A percentile compares a stretch with the other conserved stretches of the same genome.
Conservation (phyloP, 2,888 invertebrate species). For the Anoplius nigerrimus region DNA sequence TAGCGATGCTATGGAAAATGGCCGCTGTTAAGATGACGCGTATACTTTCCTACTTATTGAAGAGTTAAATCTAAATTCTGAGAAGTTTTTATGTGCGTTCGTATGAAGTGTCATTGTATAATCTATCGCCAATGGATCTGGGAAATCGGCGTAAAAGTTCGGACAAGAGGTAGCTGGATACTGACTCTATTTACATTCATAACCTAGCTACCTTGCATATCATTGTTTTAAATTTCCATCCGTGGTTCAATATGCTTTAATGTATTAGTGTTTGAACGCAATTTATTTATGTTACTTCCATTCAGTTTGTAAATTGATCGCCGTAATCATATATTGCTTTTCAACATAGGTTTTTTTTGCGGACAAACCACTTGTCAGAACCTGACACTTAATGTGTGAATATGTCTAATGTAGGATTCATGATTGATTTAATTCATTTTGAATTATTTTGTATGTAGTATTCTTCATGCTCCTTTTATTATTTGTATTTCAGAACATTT, state of each 20-base stretch:
- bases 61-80: background rate
- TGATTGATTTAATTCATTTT: too few relatives aligned
- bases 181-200: background rate
- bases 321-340: background rate
- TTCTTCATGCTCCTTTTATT: too few relatives aligned
- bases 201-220: background rate
- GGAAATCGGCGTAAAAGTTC: constrained; percentile 49
- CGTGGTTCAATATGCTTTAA: too few relatives aligned
- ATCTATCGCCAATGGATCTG: constrained; percentile 46
- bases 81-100: background rate
- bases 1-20: constrained; percentile 3
- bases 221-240: constrained; percentile 1
- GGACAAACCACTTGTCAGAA: too few relatives aligned
- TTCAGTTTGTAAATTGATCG: background rate
- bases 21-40: background rate
- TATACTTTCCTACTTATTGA: too few relatives aligned
- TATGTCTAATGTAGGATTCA: too few relatives aligned
- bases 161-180: constrained; percentile 53
- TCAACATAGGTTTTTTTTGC: too few relatives aligned
- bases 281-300: background rate
- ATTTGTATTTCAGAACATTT: too few relatives aligned
- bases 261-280: background rate
- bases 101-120: background rate
- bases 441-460: too few relatives aligned
- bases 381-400: too few relatives aligned